These are phyloP conservation scores for Spea multiplicata DNA, from an alignment of 2,113 vertebrate genomes.

Conservation along the genomic window DNA sequence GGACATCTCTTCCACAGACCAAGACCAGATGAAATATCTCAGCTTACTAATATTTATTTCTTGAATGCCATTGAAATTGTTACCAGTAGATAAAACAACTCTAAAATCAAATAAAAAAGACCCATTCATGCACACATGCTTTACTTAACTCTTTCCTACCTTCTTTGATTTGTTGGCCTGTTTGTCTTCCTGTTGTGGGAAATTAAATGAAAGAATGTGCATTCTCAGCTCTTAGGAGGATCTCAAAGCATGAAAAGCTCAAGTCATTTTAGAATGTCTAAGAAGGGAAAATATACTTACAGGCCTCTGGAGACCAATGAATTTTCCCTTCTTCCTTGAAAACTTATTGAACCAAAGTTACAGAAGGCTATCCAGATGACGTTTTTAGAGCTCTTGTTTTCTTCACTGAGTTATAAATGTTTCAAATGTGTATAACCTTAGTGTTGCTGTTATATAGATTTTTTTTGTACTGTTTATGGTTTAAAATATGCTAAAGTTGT, in stretches of 20 bases:
- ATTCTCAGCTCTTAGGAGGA: constrained; percentile 59
- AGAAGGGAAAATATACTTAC: constrained; percentile 59
- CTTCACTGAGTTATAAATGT: constrained; percentile 28
- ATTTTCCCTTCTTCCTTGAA: constrained; percentile 67
- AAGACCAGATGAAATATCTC: no score
- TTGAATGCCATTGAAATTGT: not conserved
- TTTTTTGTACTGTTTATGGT: not conserved
- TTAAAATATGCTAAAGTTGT: no score
- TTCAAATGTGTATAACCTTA: constrained; percentile 1
- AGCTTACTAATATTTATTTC: not conserved
- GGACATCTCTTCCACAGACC: no score
- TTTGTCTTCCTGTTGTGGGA: constrained; percentile 49
- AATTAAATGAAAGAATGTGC: constrained; percentile 53
- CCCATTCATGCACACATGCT: constrained; percentile 1
- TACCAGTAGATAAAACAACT: not conserved
- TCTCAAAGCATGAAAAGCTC: constrained; percentile 53
- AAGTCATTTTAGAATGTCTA: constrained; percentile 52
- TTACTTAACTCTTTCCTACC: constrained; percentile 22
- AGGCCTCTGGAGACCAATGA: constrained; percentile 64
- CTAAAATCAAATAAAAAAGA: constrained; percentile 1
- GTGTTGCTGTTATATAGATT: not conserved
- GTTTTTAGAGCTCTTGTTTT: constrained; percentile 54
- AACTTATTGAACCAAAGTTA: constrained; percentile 69
- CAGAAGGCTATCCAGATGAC: constrained; percentile 57
- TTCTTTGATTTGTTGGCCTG: constrained; percentile 50